These are phyloP conservation scores for Polydrusus tereticollis DNA, from an alignment of 2,888 invertebrate species.

Conservation along the genomic window DNA sequence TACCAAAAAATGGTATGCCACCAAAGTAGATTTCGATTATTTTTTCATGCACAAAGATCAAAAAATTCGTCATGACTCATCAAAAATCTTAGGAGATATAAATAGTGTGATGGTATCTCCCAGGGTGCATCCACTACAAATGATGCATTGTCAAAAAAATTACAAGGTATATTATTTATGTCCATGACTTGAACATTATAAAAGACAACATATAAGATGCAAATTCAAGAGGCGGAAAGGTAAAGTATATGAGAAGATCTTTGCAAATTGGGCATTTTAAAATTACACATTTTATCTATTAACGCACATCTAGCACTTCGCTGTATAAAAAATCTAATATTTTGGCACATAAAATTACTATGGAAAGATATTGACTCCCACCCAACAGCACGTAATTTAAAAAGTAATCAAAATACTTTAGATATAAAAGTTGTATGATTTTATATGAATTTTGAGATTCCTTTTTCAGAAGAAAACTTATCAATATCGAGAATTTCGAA, in stretches of 20 bases:
- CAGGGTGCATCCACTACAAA: slow-evolving; percentile 43
- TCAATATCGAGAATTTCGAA: too few species aligned
- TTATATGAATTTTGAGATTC: too few species aligned
- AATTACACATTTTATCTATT: neutral
- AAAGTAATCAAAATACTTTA: too few species aligned
- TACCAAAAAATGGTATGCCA: slow-evolving; percentile 18
- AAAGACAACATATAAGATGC: slow-evolving; percentile 30
- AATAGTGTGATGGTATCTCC: slow-evolving; percentile 38
- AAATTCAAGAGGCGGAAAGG: slow-evolving; percentile 25
- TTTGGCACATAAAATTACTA: too few species aligned
- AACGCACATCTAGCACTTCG: neutral
- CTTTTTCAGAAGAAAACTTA: too few species aligned
- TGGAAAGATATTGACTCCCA: too few species aligned
- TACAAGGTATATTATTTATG: slow-evolving; percentile 45
- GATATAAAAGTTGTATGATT: too few species aligned
- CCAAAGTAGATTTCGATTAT: slow-evolving; percentile 31
- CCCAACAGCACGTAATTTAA: too few species aligned
- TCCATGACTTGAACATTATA: slow-evolving; percentile 40
- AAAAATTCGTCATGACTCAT: slow-evolving; percentile 28
- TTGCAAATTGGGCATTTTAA: neutral
- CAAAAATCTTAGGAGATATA: slow-evolving; percentile 25
- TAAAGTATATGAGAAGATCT: neutral
- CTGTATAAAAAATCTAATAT: too few species aligned
- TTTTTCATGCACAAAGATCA: slow-evolving; percentile 28
- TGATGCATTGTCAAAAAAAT: slow-evolving; percentile 47